Conservation (phyloP, 2,888 invertebrate genomes). For the Carterocephalus palaemon region DNA sequence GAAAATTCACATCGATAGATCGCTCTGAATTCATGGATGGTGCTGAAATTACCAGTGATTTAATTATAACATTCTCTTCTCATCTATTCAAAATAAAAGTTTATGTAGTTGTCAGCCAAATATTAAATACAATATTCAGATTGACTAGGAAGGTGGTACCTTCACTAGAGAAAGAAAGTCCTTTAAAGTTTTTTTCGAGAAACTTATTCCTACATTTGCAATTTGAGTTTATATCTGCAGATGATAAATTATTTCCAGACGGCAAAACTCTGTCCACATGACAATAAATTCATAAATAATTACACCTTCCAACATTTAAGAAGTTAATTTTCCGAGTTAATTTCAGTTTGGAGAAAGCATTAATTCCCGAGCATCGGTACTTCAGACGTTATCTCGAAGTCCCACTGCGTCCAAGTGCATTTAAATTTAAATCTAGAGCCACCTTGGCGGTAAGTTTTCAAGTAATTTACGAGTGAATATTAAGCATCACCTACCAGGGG, state of each 20-base stretch:
- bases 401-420: constrained; percentile 58
- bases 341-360: constrained; percentile 30
- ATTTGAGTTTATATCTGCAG: not conserved
- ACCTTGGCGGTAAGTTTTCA: constrained; percentile 75
- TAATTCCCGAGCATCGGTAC: constrained; percentile 40
- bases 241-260: not conserved
- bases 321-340: constrained; percentile 17
- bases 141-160: too few species aligned
- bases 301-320: not conserved
- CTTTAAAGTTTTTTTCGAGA: too few species aligned
- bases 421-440: constrained; percentile 58
- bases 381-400: constrained; percentile 50
- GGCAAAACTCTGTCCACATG: too few species aligned
- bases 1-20: constrained; percentile 52
- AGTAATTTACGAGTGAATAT: constrained; percentile 77
- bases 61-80: constrained; percentile 32
- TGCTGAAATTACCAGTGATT: constrained; percentile 31
- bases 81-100: too few species aligned
- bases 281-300: not conserved
- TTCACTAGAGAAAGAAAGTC: too few species aligned
- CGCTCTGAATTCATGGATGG: constrained; percentile 26
- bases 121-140: too few species aligned
- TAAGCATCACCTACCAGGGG: constrained; percentile 77
- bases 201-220: too few species aligned
- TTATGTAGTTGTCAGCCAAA: too few species aligned